A percentile compares a stretch with the other conserved stretches of the same genome.
phyloP scores from a whole-genome alignment of 2,797 vertebrate species.

The Halcyon chelicuti region DNA sequence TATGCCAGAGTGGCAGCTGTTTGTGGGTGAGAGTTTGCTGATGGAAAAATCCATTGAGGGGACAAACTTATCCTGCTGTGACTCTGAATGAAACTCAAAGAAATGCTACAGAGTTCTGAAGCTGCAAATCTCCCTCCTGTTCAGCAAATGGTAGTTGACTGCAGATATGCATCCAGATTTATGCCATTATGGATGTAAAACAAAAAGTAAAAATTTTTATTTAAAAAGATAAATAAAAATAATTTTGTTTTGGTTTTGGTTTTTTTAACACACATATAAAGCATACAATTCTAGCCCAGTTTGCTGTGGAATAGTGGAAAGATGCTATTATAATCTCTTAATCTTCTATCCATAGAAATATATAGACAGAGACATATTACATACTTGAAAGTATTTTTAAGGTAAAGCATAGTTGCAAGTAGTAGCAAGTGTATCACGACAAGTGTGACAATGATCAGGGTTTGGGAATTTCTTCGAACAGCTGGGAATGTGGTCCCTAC shows the following conservation, averaged over 20 bases:
- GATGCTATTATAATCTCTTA: rapidly evolving
- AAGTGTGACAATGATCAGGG: neutral
- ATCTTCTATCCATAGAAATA: neutral
- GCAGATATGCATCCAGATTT: neutral
- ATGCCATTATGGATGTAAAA: neutral
- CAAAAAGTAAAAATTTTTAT: neutral
- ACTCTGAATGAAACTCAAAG: neutral
- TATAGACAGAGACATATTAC: rapidly evolving
- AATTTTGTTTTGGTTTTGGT: neutral
- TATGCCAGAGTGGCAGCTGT: neutral
- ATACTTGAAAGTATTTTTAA: neutral
- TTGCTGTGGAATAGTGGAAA: neutral
- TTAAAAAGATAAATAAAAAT: neutral
- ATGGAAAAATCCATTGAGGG: neutral
- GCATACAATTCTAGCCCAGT: neutral
- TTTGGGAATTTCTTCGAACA: neutral
- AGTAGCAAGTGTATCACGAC: neutral
- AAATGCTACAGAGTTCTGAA: neutral
- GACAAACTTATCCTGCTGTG: neutral
- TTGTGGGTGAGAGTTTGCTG: slow-evolving; percentile 11
- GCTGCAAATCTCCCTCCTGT: neutral
- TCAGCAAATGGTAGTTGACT: neutral
- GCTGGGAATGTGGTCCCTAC: neutral
- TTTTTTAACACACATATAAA: neutral
- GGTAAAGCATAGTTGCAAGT: neutral